Base-by-base conservation (phyloP, 2,797 vertebrate genomes). In the Rhynchonycteris naso region DNA sequence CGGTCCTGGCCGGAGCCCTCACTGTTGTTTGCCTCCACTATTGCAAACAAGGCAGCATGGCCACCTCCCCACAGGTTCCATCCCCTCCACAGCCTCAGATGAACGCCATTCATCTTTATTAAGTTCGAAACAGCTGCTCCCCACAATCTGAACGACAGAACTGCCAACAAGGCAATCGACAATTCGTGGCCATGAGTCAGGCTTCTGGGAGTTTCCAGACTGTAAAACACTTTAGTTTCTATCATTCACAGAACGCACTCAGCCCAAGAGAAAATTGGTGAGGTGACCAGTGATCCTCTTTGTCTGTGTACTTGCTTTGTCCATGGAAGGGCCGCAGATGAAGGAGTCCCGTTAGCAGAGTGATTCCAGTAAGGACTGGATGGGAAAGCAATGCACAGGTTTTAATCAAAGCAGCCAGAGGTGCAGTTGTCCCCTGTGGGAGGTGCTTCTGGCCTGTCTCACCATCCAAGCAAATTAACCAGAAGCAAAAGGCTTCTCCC, bases 131-230 rank as follows among this genome's bases (percentile, higher is more conserved):
- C 24, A 24, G 82, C n/a, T 7, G 87, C 15, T 85, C 56, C 47
- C 59, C 2, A 0, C 66, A 2, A 1, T 72, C 22, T 15, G 82
- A 93, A 56, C 72, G 15, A 14, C 1, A 4, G 30, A 83, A 74
- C 78, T 59, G 61, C 86, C 93, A 84, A 14, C 80, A 33, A 75
- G 59, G 78, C 74, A 61, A 71, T 21, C 2, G 30, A 92, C 66
- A 87, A 85, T 68, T 91, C 78, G n/a, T 61, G 56, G 47, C 50
- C 86, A 68, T 52, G 63, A 88, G 54, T 81, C 58, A 22, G 75
- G 56, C 65, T 87, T 88, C 85, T 69, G 59, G 81, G 75, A 43
- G 58, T 72, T 82, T 79, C 52, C 76, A 69, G 63, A 35, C 12
- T 43, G 52, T 47, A 54, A 86, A 59, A 82, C 33, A 68, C 6